phyloP scores from a whole-genome alignment of 1,140 invertebrate species.

The Orchestia grillus region DNA sequence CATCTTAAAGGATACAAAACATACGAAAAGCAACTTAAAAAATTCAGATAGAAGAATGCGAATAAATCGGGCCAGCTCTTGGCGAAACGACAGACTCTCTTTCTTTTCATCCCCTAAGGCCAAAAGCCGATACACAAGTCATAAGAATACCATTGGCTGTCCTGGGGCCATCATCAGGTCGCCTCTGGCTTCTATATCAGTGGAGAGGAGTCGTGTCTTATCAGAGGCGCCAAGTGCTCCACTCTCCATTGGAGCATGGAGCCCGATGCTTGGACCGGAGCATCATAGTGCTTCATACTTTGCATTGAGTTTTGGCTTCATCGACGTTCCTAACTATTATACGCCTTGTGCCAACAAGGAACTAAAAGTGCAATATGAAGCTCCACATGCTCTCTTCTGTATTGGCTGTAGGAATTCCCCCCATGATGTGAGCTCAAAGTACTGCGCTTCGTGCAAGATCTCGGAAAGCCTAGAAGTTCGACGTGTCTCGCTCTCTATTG shows the following conservation, averaged over 20 bases:
- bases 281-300: too few species aligned
- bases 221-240: background rate
- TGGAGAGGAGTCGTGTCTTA: background rate
- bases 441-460: background rate
- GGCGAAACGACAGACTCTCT: background rate
- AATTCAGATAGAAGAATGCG: background rate
- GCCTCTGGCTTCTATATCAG: background rate
- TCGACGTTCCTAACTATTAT: too few species aligned
- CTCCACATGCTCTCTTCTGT: background rate
- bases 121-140: background rate
- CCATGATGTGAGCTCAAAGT: background rate
- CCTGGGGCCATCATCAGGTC: background rate
- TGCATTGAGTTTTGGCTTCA: too few species aligned
- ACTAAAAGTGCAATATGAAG: background rate
- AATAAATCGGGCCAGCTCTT: background rate
- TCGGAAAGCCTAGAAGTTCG: background rate
- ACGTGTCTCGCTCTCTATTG: background rate
- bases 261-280: too few species aligned
- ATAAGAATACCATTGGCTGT: background rate
- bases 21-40: background rate
- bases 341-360: too few species aligned
- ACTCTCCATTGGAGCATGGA: background rate
- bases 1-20: background rate
- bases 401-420: background rate
- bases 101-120: background rate